A percentile compares a stretch with the other conserved stretches of the same genome.
Conservation (phyloP, 1,140 invertebrate genomes). For the Drosophila tristis region DNA sequence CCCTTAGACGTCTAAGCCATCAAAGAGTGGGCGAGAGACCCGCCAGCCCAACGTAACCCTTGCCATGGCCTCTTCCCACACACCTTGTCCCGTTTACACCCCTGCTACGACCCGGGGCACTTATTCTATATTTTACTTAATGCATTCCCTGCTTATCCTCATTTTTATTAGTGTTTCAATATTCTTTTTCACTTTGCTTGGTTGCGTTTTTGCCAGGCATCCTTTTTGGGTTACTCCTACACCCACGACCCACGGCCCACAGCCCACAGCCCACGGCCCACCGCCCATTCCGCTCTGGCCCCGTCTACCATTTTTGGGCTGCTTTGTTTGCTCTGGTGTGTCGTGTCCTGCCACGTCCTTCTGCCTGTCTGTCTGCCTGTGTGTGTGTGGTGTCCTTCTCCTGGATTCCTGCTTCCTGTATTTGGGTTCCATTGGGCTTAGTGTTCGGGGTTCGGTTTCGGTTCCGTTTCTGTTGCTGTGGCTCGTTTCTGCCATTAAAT, state of each 20-base stretch:
- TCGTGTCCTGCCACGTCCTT: no score
- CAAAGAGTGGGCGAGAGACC: no score
- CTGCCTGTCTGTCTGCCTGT: background rate
- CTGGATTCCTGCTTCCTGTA: conserved; percentile 40
- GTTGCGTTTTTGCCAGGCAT: conserved; percentile 71
- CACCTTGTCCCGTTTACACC: background rate
- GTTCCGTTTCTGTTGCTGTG: conserved; percentile 39
- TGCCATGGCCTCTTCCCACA: conserved; percentile 6
- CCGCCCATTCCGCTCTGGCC: background rate
- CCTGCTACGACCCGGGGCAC: conserved; percentile 35
- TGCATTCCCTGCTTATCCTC: conserved; percentile 81
- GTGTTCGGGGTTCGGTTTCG: conserved; percentile 4
- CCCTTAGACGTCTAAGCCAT: no score
- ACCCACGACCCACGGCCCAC: no score
- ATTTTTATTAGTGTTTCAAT: conserved; percentile 83
- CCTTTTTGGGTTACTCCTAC: conserved; percentile 15
- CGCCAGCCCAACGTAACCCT: background rate
- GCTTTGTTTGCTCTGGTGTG: conserved; percentile 44
- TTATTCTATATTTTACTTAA: conserved; percentile 83
- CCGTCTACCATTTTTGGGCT: conserved; percentile 14
- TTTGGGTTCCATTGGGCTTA: conserved; percentile 16
- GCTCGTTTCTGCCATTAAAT: conserved; percentile 83
- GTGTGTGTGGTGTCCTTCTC: conserved; percentile 32
- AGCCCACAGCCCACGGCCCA: no score
- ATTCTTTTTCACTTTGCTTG: conserved; percentile 81